These are phyloP conservation scores for Synergus gifuensis DNA, from an alignment of 2,888 invertebrate genomes.

Conservation along the genomic window DNA sequence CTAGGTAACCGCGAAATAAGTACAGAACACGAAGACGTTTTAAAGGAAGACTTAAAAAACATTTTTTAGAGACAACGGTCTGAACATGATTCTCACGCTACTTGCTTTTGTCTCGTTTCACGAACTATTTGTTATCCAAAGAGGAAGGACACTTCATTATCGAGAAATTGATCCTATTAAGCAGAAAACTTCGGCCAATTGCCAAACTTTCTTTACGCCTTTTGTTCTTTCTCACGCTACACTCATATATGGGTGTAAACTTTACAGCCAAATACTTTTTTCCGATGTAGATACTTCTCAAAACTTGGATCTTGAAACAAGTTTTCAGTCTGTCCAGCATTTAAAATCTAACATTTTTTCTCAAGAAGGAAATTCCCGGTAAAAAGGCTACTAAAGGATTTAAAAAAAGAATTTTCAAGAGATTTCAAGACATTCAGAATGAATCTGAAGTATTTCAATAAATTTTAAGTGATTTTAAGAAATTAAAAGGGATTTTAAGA, in stretches of 20 bases:
- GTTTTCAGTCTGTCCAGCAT: background rate
- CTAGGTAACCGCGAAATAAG: constrained; percentile 41
- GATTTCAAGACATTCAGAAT: too few species aligned
- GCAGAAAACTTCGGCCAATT: constrained; percentile 57
- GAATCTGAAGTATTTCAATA: too few species aligned
- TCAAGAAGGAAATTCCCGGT: too few species aligned
- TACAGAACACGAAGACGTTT: constrained; percentile 42
- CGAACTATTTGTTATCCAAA: constrained; percentile 40
- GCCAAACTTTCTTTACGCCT: constrained; percentile 59
- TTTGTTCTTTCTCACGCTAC: constrained; percentile 58
- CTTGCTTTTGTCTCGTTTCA: constrained; percentile 20
- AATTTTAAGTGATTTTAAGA: too few species aligned
- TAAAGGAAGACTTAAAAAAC: constrained; percentile 29
- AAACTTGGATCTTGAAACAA: background rate
- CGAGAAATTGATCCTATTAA: constrained; percentile 77
- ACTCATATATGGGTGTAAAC: constrained; percentile 8
- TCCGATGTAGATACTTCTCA: background rate
- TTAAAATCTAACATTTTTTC: background rate
- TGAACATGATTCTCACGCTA: constrained; percentile 42
- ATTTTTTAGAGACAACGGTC: constrained; percentile 22
- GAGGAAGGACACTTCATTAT: constrained; percentile 66
- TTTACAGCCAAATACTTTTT: background rate
- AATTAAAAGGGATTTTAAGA: too few species aligned
- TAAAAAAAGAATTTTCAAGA: too few species aligned
- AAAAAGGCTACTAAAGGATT: too few species aligned